Evolutionary conservation across 2,888 invertebrate genomes (phyloP), one percentile per base, ranked within the genome.

Genomic region (Phortica magna): DNA sequence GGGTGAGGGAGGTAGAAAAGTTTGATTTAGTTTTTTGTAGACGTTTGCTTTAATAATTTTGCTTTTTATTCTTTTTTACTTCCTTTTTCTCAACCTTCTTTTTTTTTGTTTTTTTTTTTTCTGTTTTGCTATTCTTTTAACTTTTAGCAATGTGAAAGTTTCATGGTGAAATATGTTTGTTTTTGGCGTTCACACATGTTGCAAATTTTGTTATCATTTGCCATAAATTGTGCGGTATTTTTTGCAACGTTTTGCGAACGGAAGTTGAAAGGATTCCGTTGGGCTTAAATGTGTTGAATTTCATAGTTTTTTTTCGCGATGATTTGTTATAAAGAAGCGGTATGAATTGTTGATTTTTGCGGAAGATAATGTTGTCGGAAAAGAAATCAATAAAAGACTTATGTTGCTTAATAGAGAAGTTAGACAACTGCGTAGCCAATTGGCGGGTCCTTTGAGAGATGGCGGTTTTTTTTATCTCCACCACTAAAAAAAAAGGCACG

Each of bases 131-230:
- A 31, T 61, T 22, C 61, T 61, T 17, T 7, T 22, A 61, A 9
- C 22, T 61, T 17, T 59, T 9, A 22, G 65, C 14, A 7, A 43
- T 10, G 48, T 7, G 22, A 31, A 68, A 68, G 10, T 68, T 22
- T 19, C 19, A 61, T 19, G 9, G 17, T 61, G 61, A 19, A 61
- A 61, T 61, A 55, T 74, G 65, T 67, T 55, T 53, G 17, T 53
- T 48, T 87, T 83, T 86, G 87, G 88, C 85, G 87, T 73, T 70
- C 87, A 87, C 85, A 88, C 87, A 88, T 85, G 88, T 88, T 85
- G 88, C 85, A 75, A 83, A 87, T 88, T 86, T 81, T 83, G 83
- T 83, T 85, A 88, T 85, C 88, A 85, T 85, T 88, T 88, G 81
- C 83, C 81, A 84, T 80, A 64, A 59, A 65, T 72, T 48, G 17